Percentiles rank a stretch among this genome's conserved stretches.
Evolutionary conservation across 2,888 invertebrate genomes (phyloP).

Genomic region (Tanytarsus gracilentus): DNA sequence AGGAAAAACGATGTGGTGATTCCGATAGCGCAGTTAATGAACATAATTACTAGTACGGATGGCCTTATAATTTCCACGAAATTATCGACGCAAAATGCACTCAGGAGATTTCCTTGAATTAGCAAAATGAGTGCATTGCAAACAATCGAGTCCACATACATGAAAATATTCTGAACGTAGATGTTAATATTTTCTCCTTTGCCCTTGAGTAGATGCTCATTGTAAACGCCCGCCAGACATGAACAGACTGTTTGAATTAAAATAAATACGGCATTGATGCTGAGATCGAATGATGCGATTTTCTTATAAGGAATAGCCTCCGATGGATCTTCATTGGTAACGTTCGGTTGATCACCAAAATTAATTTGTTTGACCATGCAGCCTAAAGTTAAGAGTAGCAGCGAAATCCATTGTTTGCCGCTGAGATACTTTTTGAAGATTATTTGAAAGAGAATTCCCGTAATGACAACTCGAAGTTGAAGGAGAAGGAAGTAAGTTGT

Average conservation of each 20-base stretch:
- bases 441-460: conserved; percentile 49
- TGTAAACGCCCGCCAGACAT: conserved; percentile 91
- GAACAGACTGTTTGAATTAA: conserved; percentile 80
- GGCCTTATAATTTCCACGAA: conserved; percentile 52
- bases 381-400: conserved; percentile 75
- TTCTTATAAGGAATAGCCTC: conserved; percentile 34
- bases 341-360: conserved; percentile 38
- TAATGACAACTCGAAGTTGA: conserved; percentile 52
- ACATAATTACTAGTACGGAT: conserved; percentile 68
- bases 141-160: conserved; percentile 90
- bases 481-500: conserved; percentile 86
- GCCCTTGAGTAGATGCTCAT: conserved; percentile 85
- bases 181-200: conserved; percentile 77
- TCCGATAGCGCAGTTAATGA: conserved; percentile 85
- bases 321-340: conserved; percentile 27
- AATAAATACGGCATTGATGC: conserved; percentile 55
- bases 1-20: conserved; percentile 91
- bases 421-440: conserved; percentile 77
- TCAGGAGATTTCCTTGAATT: conserved; percentile 54
- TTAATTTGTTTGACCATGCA: conserved; percentile 84
- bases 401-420: conserved; percentile 76
- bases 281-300: conserved; percentile 44
- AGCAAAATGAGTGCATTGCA: conserved; percentile 71
- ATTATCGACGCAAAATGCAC: conserved; percentile 51
- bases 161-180: conserved; percentile 88